These are phyloP conservation scores for Chironomus riparius DNA, from an alignment of 2,888 invertebrate genomes.

Conservation along the genomic window DNA sequence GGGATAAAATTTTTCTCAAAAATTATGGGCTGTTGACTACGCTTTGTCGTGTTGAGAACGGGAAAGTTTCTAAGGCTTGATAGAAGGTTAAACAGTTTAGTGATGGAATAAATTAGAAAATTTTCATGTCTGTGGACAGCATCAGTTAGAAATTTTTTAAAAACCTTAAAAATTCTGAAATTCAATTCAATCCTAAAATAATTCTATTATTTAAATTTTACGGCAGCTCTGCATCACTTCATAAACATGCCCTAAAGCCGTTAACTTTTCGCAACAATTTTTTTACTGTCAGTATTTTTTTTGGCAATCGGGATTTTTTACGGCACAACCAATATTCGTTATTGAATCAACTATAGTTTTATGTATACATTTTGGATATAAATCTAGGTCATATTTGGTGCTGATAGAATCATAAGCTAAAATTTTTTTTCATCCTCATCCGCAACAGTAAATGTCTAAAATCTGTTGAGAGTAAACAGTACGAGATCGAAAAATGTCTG, in stretches of 20 bases:
- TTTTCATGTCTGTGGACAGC: too few relatives aligned
- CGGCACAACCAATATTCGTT: neutral
- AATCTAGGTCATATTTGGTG: constrained; percentile 1
- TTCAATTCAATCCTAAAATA: neutral
- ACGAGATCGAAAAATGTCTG: neutral
- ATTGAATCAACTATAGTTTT: neutral
- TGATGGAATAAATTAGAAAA: too few relatives aligned
- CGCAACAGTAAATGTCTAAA: neutral
- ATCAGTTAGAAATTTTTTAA: too few relatives aligned
- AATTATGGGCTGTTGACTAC: too few relatives aligned
- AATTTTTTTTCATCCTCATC: neutral
- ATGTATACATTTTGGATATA: neutral
- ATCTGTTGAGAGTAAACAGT: neutral
- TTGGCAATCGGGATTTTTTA: neutral
- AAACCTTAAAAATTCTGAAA: neutral
- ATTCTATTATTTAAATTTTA: neutral
- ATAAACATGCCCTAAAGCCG: neutral
- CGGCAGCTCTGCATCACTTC: neutral
- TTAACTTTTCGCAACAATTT: neutral
- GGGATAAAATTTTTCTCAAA: too few relatives aligned
- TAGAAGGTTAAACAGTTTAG: too few relatives aligned
- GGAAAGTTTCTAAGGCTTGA: too few relatives aligned
- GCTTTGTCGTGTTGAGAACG: too few relatives aligned
- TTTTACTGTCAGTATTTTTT: too few relatives aligned
- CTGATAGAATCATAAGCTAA: neutral